Percentiles rank a stretch among this genome's conserved stretches.
Conservation (phyloP, 2,888 invertebrate genomes). For the Macropis europaea region DNA sequence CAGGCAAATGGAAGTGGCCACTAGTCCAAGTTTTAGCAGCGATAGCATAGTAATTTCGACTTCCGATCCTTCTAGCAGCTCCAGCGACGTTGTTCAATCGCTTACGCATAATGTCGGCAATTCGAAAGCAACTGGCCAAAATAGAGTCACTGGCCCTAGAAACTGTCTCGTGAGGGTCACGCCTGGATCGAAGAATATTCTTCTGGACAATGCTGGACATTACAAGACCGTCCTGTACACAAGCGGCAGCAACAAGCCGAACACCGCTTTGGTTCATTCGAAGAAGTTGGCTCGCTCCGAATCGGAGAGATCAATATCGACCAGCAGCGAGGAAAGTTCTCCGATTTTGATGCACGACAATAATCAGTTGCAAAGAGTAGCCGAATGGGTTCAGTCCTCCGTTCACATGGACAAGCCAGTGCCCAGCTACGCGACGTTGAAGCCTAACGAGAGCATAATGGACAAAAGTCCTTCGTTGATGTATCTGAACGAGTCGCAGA, state of each 20-base stretch:
- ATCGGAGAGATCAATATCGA: conserved; percentile 71
- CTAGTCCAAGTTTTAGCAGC: conserved; percentile 76
- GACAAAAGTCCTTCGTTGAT: conserved; percentile 36
- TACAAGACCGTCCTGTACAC: conserved; percentile 88
- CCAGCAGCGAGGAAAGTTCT: conserved; percentile 73
- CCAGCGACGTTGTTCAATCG: conserved; percentile 72
- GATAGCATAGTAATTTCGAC: conserved; percentile 77
- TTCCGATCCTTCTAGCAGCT: conserved; percentile 77
- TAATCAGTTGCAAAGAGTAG: conserved; percentile 85
- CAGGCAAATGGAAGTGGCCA: conserved; percentile 63
- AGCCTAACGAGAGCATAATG: conserved; percentile 40
- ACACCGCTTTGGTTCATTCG: conserved; percentile 73
- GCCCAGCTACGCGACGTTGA: conserved; percentile 29
- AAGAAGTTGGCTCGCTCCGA: conserved; percentile 70
- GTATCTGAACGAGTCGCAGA: conserved; percentile 29
- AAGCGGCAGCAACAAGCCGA: conserved; percentile 69
- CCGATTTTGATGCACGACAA: conserved; percentile 65
- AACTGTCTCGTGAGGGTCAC: conserved; percentile 89
- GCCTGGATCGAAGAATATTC: conserved; percentile 89
- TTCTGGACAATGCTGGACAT: conserved; percentile 89
- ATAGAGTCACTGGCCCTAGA: conserved; percentile 82
- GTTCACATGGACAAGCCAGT: conserved; percentile 58
- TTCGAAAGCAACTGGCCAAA: conserved; percentile 57
- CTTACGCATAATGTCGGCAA: conserved; percentile 40
- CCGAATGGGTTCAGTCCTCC: conserved; percentile 87